These are phyloP conservation scores for Helicolenus hilgendorfi DNA, from an alignment of 2,797 vertebrate genomes.

Conservation along the genomic window DNA sequence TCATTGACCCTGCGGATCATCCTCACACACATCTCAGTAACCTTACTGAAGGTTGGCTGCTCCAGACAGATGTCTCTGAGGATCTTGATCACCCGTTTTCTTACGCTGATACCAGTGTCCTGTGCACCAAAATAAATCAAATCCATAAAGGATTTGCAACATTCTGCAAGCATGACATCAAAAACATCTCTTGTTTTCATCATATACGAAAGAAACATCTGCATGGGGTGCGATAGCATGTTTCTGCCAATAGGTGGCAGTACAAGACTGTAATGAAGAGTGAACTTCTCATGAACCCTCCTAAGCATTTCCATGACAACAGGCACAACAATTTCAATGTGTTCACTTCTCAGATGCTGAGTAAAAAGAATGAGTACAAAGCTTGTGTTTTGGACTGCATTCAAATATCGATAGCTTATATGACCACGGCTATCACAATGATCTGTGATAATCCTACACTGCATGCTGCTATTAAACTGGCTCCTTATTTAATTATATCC, in stretches of 20 bases:
- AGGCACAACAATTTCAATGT: constrained; percentile 74
- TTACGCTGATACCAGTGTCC: constrained; percentile 99
- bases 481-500: neutral
- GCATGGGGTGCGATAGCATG: neutral
- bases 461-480: neutral
- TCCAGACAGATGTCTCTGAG: constrained; percentile 98
- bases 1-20: constrained; percentile 99
- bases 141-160: neutral
- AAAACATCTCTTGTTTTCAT: constrained; percentile 2
- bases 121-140: constrained; percentile 70
- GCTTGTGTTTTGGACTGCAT: constrained; percentile 20
- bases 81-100: constrained; percentile 98
- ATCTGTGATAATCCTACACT: neutral
- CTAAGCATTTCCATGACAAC: constrained; percentile 83
- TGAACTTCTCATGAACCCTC: constrained; percentile 86
- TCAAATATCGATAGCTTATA: neutral
- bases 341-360: constrained; percentile 29
- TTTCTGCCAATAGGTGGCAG: constrained; percentile 79
- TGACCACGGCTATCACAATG: neutral
- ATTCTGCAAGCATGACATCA: neutral
- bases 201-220: neutral
- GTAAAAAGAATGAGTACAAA: constrained; percentile 24
- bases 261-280: constrained; percentile 47
- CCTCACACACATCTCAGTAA: constrained; percentile 99
- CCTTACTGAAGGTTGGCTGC: constrained; percentile 97